Percentiles rank a stretch among this genome's conserved stretches.
These are phyloP conservation scores for Cryptophagus acutangulus DNA, from an alignment of 2,888 invertebrate species.

Conservation along the genomic window DNA sequence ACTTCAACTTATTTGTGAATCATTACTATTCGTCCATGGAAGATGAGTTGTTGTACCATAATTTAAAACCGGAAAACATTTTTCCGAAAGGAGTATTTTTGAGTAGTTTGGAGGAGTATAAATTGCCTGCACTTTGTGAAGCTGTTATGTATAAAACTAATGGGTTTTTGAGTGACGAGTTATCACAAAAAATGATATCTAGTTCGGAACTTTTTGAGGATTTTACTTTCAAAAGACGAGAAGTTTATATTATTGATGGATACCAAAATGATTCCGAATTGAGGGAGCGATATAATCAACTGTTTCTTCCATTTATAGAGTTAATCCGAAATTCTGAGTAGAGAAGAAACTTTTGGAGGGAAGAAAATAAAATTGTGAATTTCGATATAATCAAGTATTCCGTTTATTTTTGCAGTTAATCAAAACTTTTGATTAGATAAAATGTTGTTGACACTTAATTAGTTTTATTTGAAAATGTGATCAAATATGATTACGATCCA, in stretches of 20 bases:
- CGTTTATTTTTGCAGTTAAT: too few species aligned
- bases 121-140: conserved; percentile 53
- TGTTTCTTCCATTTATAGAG: conserved; percentile 55
- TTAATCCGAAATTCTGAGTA: too few species aligned
- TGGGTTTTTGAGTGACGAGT: conserved; percentile 53
- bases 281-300: conserved; percentile 50
- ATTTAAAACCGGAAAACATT: conserved; percentile 46
- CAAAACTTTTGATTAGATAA: too few species aligned
- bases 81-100: conserved; percentile 49
- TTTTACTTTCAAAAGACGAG: conserved; percentile 53
- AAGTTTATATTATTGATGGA: conserved; percentile 53
- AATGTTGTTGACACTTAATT: too few species aligned
- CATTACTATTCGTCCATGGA: conserved; percentile 55
- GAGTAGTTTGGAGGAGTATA: conserved; percentile 49
- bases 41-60: conserved; percentile 44
- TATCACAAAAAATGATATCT: conserved; percentile 48
- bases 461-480: too few species aligned
- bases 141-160: conserved; percentile 53
- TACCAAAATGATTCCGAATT: conserved; percentile 52
- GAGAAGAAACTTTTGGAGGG: too few species aligned
- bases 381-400: too few species aligned
- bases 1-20: conserved; percentile 46
- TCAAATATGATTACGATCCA: too few species aligned
- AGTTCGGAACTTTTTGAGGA: conserved; percentile 53
- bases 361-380: too few species aligned